These are phyloP conservation scores for Darevskia nairensis DNA, from an alignment of 2,797 vertebrate species.

Conservation along the genomic window DNA sequence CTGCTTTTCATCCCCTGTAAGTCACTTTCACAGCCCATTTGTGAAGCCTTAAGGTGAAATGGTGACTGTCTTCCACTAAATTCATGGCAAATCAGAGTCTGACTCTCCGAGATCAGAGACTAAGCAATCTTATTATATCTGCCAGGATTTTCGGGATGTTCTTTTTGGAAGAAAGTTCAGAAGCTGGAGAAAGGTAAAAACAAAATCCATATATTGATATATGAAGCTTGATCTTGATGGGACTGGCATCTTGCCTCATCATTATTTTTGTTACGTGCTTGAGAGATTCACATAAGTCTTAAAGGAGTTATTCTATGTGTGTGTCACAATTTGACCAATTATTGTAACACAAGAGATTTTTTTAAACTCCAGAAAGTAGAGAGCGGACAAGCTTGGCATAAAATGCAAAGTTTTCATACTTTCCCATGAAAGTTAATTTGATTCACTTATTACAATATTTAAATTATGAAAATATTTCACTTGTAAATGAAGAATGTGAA, in stretches of 20 bases:
- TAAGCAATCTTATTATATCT: constrained; percentile 11
- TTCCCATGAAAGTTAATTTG: constrained; percentile 27
- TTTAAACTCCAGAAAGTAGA: neutral
- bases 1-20: neutral
- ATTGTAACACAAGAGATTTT: neutral
- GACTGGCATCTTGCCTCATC: neutral
- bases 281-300: neutral
- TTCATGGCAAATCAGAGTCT: constrained; percentile 10
- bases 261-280: neutral
- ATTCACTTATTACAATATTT: constrained; percentile 13
- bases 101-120: neutral
- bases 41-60: constrained; percentile 8
- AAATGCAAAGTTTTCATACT: neutral
- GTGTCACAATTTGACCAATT: neutral
- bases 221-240: neutral
- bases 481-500: constrained; percentile 8
- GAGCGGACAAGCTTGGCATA: neutral
- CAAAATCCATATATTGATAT: neutral
- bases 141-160: neutral
- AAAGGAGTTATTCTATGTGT: neutral
- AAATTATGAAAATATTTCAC: constrained; percentile 31
- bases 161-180: constrained; percentile 21
- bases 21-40: constrained; percentile 32
- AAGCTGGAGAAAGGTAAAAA: neutral
- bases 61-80: accelerated